A percentile compares a stretch with the other conserved stretches of the same genome.
Evolutionary conservation across 2,888 invertebrate genomes (phyloP).

Genomic region (Harpagoxenus sublaevis): DNA sequence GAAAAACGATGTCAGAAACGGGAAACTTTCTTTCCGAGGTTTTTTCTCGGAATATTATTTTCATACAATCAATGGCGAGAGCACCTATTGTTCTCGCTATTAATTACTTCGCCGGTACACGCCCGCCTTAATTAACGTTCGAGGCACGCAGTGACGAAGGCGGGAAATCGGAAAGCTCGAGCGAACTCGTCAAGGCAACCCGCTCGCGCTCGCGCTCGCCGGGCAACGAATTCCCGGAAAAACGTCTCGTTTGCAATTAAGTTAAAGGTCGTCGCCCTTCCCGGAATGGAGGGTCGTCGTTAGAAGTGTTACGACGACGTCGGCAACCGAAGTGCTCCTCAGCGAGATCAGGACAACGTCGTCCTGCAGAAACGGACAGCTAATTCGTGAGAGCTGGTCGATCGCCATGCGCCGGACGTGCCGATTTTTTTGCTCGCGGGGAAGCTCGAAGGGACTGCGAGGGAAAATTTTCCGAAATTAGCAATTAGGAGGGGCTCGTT

Average conservation of each 20-base stretch:
- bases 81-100: slow-evolving; percentile 37
- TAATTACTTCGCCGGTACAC: slow-evolving; percentile 27
- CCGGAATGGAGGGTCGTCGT: background rate
- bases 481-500: slow-evolving; percentile 51
- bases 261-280: slow-evolving; percentile 42
- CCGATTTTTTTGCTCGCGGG: slow-evolving; percentile 28
- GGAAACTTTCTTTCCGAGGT: background rate
- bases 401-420: slow-evolving; percentile 44
- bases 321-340: background rate
- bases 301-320: slow-evolving; percentile 9
- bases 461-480: slow-evolving; percentile 51
- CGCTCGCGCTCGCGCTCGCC: background rate
- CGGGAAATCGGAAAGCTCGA: slow-evolving; percentile 22
- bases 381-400: slow-evolving; percentile 33
- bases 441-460: background rate
- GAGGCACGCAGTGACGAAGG: slow-evolving; percentile 31
- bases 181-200: slow-evolving; percentile 31
- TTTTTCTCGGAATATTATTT: slow-evolving; percentile 21
- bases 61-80: background rate
- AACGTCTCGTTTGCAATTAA: slow-evolving; percentile 55
- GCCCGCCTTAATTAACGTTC: slow-evolving; percentile 37
- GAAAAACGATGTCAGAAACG: background rate
- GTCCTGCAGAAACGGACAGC: background rate
- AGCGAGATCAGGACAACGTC: slow-evolving; percentile 14
- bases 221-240: slow-evolving; percentile 41